Base-by-base conservation (phyloP, 2,797 vertebrate species). In the Cirrhinus mrigala region DNA sequence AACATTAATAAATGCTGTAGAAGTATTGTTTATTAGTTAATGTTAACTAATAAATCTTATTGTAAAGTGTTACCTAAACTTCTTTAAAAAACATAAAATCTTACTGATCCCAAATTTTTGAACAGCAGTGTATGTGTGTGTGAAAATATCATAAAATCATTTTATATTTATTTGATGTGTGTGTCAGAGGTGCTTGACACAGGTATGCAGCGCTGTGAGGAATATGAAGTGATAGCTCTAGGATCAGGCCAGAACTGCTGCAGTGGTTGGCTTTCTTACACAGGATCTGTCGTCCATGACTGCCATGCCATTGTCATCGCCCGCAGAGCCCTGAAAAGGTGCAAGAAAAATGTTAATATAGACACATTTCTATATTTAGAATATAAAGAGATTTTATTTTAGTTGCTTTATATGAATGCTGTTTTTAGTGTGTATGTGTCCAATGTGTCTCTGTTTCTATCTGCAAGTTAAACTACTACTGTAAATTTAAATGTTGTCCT, bases 291-390 rank as follows among this genome's bases (percentile, higher is more conserved):
- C 85, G 90, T 96, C n/a, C 94, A 96, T 18, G 95, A 96, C 92
- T 94, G 95, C 85, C 94, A 96, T 0, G 93, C 93, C 83, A 90
- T 94, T 14, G n/a, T 95, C 85, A 91, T 94, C 1, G 95, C 95
- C 69, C 94, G 92, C 40, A 92, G 95, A 64, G 93, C 96, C 78
- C 93, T 96, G 12, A 89, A 92, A 29, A 94, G 96, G 96, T 96
- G 90, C 7, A 50, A 18, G 24, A 33, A 9, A n/a, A 27, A 27
- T 73, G 69, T n/a, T 37, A 16, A 18, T 66, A 15, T 33, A 18
- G 3, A 9, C 27, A 33, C 16, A 33, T 33, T 66, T 66, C 29
- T 33, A 9, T 66, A 18, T 16, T 16, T 16, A 66, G 62, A 66
- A 15, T 18, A 64, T 16, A 29, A 3, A 8, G 62, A 27, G 16